Base-by-base conservation (phyloP, 2,888 invertebrate genomes). In the Hofmannophila pseudospretella region DNA sequence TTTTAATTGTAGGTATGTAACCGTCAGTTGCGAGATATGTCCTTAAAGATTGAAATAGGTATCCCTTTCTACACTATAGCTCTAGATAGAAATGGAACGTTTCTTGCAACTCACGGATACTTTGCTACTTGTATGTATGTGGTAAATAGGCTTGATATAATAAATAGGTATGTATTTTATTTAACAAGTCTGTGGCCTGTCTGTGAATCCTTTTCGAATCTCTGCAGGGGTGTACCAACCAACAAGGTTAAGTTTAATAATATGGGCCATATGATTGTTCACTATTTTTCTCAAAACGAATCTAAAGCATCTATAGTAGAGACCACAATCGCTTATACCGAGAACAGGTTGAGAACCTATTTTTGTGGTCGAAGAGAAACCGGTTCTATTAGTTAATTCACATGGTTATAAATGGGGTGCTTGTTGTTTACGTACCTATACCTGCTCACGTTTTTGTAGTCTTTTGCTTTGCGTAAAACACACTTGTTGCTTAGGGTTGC, bases 401-500 rank as follows among this genome's bases (percentile, higher is more conserved):
- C 67, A 76, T 66, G 67, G 78, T 73, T 69, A 62, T 68, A 69
- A 79, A 75, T 77, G 66, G 72, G 57, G 62, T 65, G 68, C 53
- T 47, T 51, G 51, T 57, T 51, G 50, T 50, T 47, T 47, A 10
- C 25, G 13, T 39, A 33, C 36, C 75, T 82, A n/a, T n/a, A 82
- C 84, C 85, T 85, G 81, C 77, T 71, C 61, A 45, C 43, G 71
- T 76, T 81, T 81, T 81, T 81, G 73, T 81, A 67, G 60, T 77
- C 64, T 78, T 73, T 77, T 77, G 67, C 72, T 72, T 77, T 72
- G 73, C 75, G 72, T 72, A 71, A 71, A 71, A 73, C 69, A 74
- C 84, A 84, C 84, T 85, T 85, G 82, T 82, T 80, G 80, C 74
- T 73, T 61, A 59, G 76, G 77, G 74, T 70, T 71, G 71, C 58